phyloP scores from a whole-genome alignment of 37 sponge, comb jelly and placozoan genomes.

The Petrosia ficiformis region DNA sequence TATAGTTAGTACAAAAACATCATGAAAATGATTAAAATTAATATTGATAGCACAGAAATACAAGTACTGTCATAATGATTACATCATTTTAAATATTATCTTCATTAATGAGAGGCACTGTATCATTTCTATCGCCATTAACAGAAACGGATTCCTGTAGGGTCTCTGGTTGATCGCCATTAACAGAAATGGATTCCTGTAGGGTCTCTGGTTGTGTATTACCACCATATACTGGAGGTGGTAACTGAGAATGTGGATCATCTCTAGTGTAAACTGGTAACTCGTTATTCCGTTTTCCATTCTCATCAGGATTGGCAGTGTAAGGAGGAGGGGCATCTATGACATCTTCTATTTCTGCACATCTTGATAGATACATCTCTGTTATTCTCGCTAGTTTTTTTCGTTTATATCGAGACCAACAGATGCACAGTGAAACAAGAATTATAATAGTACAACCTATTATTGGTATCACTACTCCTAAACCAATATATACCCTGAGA shows the following conservation, averaged over 20 bases:
- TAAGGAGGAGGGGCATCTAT: constrained; percentile 55
- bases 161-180: no score
- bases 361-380: constrained; percentile 1
- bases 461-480: constrained; percentile 47
- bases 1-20: no score
- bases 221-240: no score
- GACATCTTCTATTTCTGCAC: neutral
- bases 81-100: no score
- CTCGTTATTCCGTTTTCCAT: neutral
- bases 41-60: no score
- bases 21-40: no score
- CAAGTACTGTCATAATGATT: no score
- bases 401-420: constrained; percentile 29
- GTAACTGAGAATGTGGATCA: constrained; percentile 23
- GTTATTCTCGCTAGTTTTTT: constrained; percentile 4
- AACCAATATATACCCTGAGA: constrained; percentile 45
- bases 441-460: constrained; percentile 25
- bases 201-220: no score
- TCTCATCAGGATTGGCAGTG: neutral
- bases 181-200: no score
- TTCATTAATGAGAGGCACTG: no score
- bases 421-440: constrained; percentile 27
- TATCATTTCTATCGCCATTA: no score
- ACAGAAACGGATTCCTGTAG: no score
- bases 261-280: constrained; percentile 57